Conservation (phyloP, 2,113 vertebrate species). For the Hippocampus guttulatus region DNA sequence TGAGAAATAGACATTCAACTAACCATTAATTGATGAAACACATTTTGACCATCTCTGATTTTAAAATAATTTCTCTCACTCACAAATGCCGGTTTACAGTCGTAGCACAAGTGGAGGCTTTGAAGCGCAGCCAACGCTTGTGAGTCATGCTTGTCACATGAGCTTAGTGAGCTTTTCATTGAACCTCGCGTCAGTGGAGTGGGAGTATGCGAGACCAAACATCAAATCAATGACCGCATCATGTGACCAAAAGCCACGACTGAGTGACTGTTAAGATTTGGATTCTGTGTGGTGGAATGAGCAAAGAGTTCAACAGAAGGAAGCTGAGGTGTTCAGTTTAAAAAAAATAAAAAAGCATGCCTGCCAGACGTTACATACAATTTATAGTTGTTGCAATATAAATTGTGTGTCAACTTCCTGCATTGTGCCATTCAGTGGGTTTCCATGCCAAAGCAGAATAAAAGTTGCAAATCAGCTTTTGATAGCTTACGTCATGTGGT, state of each 20-base stretch:
- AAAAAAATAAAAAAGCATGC: not conserved
- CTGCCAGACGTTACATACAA: not conserved
- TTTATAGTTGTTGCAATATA: not conserved
- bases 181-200: not conserved
- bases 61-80: too few species aligned
- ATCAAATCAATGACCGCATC: not conserved
- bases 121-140: not conserved
- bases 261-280: not conserved
- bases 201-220: not conserved
- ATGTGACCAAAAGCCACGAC: not conserved
- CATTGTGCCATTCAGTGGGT: not conserved
- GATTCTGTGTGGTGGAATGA: not conserved
- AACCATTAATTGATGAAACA: too few species aligned
- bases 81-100: not conserved
- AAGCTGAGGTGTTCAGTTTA: not conserved
- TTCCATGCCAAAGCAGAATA: not conserved
- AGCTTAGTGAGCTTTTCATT: not conserved
- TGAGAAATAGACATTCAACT: too few species aligned
- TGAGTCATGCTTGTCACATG: slow-evolving; percentile 2
- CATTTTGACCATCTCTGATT: too few species aligned
- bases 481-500: not conserved
- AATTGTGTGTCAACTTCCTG: not conserved
- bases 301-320: not conserved
- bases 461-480: not conserved
- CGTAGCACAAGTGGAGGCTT: not conserved